These are phyloP conservation scores for Trachelus troglodyta DNA, from an alignment of 2,888 invertebrate species.

Conservation along the genomic window DNA sequence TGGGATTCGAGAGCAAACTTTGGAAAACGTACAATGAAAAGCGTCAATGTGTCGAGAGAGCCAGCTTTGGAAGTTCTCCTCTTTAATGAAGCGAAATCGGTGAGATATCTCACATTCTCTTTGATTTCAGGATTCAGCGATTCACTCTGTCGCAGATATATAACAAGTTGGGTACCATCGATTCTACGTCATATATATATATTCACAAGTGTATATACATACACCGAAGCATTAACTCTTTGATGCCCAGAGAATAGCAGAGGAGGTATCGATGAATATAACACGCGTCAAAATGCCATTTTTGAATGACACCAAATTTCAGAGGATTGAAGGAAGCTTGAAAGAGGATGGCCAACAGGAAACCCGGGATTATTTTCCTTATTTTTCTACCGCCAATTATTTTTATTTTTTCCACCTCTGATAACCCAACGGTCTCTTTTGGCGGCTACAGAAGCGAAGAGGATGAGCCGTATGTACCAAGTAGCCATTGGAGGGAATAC, in stretches of 20 bases:
- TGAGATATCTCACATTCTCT: background rate
- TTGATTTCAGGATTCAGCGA: background rate
- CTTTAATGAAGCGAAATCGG: background rate
- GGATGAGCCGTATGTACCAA: background rate
- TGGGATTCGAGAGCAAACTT: background rate
- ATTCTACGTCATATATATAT: background rate
- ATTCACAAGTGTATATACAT: background rate
- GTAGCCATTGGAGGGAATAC: background rate
- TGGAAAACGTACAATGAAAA: background rate
- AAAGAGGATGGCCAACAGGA: background rate
- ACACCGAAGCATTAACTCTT: background rate
- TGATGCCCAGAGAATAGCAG: background rate
- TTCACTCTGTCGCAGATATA: background rate
- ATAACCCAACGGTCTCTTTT: background rate
- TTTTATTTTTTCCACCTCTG: background rate
- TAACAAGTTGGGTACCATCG: background rate
- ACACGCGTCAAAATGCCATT: background rate
- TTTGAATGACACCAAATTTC: background rate
- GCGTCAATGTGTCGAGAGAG: background rate
- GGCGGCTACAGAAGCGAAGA: background rate
- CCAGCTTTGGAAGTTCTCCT: background rate
- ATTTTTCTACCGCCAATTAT: too few species aligned
- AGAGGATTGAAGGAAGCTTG: background rate
- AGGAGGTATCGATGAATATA: background rate
- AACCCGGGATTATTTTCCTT: background rate